phyloP scores from a whole-genome alignment of 1,140 invertebrate genomes.

The Brachionus paranguensis region DNA sequence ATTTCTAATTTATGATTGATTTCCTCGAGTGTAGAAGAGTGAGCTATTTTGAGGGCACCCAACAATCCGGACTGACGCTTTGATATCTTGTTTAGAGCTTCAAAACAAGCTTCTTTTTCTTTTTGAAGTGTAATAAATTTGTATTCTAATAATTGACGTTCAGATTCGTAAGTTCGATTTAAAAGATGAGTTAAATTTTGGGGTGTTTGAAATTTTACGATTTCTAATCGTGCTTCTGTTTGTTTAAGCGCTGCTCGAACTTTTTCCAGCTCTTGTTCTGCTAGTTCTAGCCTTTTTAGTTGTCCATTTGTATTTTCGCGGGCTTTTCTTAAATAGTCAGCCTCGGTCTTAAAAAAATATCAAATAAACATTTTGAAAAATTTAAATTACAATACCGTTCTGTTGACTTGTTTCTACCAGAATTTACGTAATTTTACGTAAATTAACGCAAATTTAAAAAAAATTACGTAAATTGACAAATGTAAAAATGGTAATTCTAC shows the following conservation, averaged over 20 bases:
- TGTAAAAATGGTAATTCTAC: no score
- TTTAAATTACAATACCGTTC: no score
- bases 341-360: neutral
- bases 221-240: constrained; percentile 3
- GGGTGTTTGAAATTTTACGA: constrained; percentile 24
- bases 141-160: constrained; percentile 28
- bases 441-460: no score
- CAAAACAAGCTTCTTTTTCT: constrained; percentile 33
- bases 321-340: neutral
- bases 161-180: constrained; percentile 31
- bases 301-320: constrained; percentile 31
- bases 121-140: constrained; percentile 3
- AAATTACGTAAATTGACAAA: no score
- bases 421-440: no score
- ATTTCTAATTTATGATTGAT: constrained; percentile 28
- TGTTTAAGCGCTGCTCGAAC: constrained; percentile 16
- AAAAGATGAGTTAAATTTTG: constrained; percentile 2
- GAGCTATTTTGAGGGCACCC: constrained; percentile 36
- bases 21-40: constrained; percentile 23
- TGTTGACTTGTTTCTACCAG: no score
- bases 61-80: constrained; percentile 16
- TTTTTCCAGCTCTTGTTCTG: constrained; percentile 30
- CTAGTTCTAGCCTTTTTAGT: constrained; percentile 10
- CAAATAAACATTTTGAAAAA: no score
- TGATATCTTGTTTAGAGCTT: constrained; percentile 32